Evolutionary conservation across 2,797 vertebrate genomes (phyloP), one percentile per base, ranked within the genome.

Genomic region (Gobionotothen gibberifrons): DNA sequence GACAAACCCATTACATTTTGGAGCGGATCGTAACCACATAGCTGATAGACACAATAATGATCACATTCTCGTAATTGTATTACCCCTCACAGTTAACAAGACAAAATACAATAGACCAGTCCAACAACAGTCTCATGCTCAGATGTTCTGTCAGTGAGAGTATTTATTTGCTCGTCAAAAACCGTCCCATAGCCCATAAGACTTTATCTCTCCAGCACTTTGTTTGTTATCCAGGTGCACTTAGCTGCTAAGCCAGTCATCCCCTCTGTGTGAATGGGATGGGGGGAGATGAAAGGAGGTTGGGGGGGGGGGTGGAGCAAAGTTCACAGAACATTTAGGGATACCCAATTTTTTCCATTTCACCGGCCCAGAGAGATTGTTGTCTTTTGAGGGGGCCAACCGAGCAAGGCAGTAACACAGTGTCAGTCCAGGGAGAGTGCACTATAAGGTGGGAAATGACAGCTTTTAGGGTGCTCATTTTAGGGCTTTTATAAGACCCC

Each of bases 281-380:
- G 55, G 76, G 32, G 32, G 44, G 84, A 94, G 93, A 94, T 94
- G 91, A 94, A 95, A 95, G 93, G 88, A 94, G 79, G 80, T 82
- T 29, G 73, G 69, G 40, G 32, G n/a, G 54, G 72, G n/a, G 54
- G 72, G 49, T 74, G 85, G 86, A 82, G 82, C 87, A 90, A 89
- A 87, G 89, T 87, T 91, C 89, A 89, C 53, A 74, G 12, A 85
- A 88, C 82, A 91, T 92, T 91, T 87, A 90, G 89, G 89, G 79
- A 87, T 58, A 82, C 62, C 73, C 72, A 79, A 69, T 93, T 92
- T 93, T 76, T 58, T 58, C 86, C 88, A 87, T 89, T 82, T 91
- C 40, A 48, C 64, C 68, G 85, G 19, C 82, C 76, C n/a, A 71
- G 32, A 78, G 78, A 70, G 66, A 75, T 15, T 66, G 48, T 77